Percentiles rank a stretch among this genome's conserved stretches.
Evolutionary conservation across 2,888 invertebrate genomes (phyloP).

Genomic region (Nomada goodeniana): DNA sequence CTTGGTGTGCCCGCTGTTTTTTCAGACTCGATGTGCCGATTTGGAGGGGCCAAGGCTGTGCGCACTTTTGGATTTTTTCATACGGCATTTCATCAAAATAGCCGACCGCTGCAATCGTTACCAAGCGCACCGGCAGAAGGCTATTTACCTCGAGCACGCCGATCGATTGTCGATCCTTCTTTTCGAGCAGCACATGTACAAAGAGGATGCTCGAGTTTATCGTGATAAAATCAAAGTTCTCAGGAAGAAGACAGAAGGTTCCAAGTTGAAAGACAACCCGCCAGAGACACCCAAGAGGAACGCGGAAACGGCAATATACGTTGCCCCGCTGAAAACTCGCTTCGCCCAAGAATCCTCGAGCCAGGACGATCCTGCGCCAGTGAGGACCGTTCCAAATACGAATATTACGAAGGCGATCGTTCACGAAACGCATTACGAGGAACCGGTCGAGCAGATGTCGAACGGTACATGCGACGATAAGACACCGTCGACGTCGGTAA

Average conservation of each 20-base stretch:
- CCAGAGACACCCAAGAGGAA: constrained; percentile 79
- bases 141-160: constrained; percentile 90
- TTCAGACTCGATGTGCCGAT: constrained; percentile 82
- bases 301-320: constrained; percentile 71
- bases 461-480: background rate
- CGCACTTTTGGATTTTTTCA: constrained; percentile 89
- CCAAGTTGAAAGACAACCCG: constrained; percentile 43
- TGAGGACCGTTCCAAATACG: background rate
- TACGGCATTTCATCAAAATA: constrained; percentile 90
- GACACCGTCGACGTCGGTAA: background rate
- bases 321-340: constrained; percentile 70
- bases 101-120: constrained; percentile 88
- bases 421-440: constrained; percentile 26
- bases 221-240: constrained; percentile 85
- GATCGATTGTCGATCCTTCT: constrained; percentile 88
- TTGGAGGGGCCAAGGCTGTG: constrained; percentile 87
- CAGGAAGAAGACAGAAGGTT: constrained; percentile 41
- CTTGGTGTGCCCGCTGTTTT: constrained; percentile 31
- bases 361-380: background rate
- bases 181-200: constrained; percentile 86
- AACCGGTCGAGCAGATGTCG: background rate
- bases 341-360: constrained; percentile 39
- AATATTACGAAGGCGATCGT: constrained; percentile 1
- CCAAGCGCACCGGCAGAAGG: constrained; percentile 87
- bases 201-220: constrained; percentile 86